Evolutionary conservation across 2,113 vertebrate species (phyloP).

Genomic region (Rhinopithecus roxellana): DNA sequence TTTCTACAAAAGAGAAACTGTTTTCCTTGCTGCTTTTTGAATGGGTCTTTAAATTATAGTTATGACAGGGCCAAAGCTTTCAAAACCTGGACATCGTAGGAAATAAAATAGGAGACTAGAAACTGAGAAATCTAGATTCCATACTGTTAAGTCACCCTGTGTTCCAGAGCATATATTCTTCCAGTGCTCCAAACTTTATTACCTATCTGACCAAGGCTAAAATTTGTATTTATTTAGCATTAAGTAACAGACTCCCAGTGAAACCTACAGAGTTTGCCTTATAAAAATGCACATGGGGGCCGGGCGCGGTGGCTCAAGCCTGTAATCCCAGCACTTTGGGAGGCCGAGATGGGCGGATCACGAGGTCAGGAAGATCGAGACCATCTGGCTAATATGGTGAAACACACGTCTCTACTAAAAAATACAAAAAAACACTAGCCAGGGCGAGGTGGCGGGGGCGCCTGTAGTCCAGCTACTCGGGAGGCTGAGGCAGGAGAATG

Average conservation of each 20-base stretch:
- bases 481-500: no score
- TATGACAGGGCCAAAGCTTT: constrained; percentile 9
- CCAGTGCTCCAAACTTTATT: neutral
- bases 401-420: no score
- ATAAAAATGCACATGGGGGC: neutral
- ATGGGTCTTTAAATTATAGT: neutral
- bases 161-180: neutral
- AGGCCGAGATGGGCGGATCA: no score
- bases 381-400: no score
- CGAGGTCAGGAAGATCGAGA: no score
- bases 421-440: no score
- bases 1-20: constrained; percentile 50
- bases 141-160: neutral
- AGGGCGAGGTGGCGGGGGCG: no score
- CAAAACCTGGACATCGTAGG: neutral
- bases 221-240: neutral
- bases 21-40: constrained; percentile 1
- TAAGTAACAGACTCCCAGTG: neutral
- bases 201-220: neutral
- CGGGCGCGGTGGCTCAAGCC: no score
- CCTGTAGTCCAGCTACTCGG: no score
- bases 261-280: constrained; percentile 5
- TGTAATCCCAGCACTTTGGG: no score
- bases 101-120: constrained; percentile 5
- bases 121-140: neutral